A percentile compares a stretch with the other conserved stretches of the same genome.
phyloP scores from a whole-genome alignment of 2,888 invertebrate species.

The Pristionchus exspectatus region DNA sequence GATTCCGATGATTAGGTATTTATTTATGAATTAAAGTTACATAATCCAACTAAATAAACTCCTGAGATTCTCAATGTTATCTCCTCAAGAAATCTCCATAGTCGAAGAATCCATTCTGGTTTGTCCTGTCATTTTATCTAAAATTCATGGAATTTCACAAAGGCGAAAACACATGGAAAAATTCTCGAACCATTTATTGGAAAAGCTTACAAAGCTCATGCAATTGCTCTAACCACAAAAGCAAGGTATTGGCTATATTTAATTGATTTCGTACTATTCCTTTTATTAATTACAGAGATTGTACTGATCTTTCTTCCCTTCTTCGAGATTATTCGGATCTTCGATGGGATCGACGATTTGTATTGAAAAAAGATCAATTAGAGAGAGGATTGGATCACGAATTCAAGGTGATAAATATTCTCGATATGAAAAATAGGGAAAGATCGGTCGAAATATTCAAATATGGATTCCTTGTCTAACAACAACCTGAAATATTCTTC shows the following conservation, averaged over 20 bases:
- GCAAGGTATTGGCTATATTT: slow-evolving; percentile 57
- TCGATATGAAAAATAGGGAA: background rate
- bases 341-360: slow-evolving; percentile 80
- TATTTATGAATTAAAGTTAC: background rate
- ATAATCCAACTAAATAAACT: background rate
- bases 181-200: slow-evolving; percentile 79
- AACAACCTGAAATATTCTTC: background rate
- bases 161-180: slow-evolving; percentile 72
- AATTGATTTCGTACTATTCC: too few species aligned
- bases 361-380: slow-evolving; percentile 51
- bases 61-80: background rate
- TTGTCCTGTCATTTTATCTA: background rate
- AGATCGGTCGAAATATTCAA: background rate
- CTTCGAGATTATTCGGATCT: slow-evolving; percentile 80
- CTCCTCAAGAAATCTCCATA: background rate
- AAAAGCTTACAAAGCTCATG: slow-evolving; percentile 80
- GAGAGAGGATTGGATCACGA: slow-evolving; percentile 50
- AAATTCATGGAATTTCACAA: background rate
- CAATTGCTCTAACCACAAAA: slow-evolving; percentile 79
- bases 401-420: slow-evolving; percentile 18
- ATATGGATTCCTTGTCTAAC: too few species aligned
- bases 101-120: background rate
- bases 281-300: slow-evolving; percentile 68
- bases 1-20: slow-evolving; percentile 70
- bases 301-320: slow-evolving; percentile 78